phyloP scores from a whole-genome alignment of 2,888 invertebrate genomes.

The Idaea aversata region DNA sequence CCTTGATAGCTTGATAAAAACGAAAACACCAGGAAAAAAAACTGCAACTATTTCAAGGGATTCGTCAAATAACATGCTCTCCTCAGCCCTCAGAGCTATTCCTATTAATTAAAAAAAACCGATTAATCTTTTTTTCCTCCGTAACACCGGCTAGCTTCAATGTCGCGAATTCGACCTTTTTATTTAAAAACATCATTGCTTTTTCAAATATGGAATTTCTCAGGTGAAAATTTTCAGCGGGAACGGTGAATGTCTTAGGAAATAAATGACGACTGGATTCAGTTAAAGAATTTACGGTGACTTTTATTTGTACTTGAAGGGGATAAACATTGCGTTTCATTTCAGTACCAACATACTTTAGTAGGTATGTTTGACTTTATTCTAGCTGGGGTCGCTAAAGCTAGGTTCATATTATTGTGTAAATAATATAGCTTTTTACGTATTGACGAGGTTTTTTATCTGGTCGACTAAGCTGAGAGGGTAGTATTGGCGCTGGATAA shows the following conservation, averaged over 20 bases:
- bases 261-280: constrained; percentile 15
- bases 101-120: background rate
- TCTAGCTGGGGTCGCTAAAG: background rate
- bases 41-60: too few relatives aligned
- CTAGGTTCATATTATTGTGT: too few relatives aligned
- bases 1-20: too few relatives aligned
- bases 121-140: constrained; percentile 11
- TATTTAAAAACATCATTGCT: constrained; percentile 18
- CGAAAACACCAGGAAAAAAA: too few relatives aligned
- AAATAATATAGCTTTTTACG: too few relatives aligned
- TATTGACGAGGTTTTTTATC: too few relatives aligned
- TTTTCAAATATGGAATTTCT: constrained; percentile 23
- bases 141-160: constrained; percentile 13
- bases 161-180: constrained; percentile 20
- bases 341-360: background rate
- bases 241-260: constrained; percentile 18
- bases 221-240: constrained; percentile 17
- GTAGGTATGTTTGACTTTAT: background rate
- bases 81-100: too few relatives aligned
- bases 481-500: too few relatives aligned
- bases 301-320: constrained; percentile 10
- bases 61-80: too few relatives aligned
- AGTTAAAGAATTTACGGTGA: constrained; percentile 9
- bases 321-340: constrained; percentile 15
- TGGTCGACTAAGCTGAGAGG: too few relatives aligned